Evolutionary conservation across 1,140 invertebrate species (phyloP), one percentile per base, ranked within the genome.

Genomic region (Myzus persicae): DNA sequence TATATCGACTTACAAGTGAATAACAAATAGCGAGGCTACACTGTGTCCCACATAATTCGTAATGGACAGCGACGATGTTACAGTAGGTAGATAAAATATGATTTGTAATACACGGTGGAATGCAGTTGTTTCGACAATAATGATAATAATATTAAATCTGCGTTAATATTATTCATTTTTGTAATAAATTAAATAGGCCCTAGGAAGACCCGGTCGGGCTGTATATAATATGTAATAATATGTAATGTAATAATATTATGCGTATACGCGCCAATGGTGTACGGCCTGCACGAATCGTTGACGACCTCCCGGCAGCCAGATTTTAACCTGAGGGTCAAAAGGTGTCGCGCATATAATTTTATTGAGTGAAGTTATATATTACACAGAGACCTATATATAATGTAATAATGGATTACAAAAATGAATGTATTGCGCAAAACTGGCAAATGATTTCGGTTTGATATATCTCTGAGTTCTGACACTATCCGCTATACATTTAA

Each of bases 401-500:
- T 14, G 59, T n/a, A 67, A 67, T 36, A 76, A n/a, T 76, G 59
- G 31, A 76, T 76, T 76, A 76, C 59, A 76, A 76, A 76, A 76
- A 76, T n/a, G 14, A n/a, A n/a, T n/a, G 31, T 76, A 76, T 76
- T 76, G n/a, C 59, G 59, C 59, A 76, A 76, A 76, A n/a, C 59
- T 76, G 59, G 59, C 59, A 76, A 76, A 76, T 76, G 59, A 76
- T 76, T 76, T 76, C 31, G n/a, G n/a, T n/a, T 76, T 76, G 59
- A 76, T n/a, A 76, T 18, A 5, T n/a, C n/a, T n/a, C n/a, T n/a
- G n/a, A n/a, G n/a, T n/a, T 76, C 59, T 76, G 59, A 76, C 59
- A 76, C 59, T 67, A n/a, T 67, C 31, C 59, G 14, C 59, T 67
- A 67, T 31, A 59, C 9, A n/a, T 8, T n/a, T 59, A 51, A 26